Base-by-base conservation (phyloP, 2,888 invertebrate species). In the Leptinotarsa rubiginosa region DNA sequence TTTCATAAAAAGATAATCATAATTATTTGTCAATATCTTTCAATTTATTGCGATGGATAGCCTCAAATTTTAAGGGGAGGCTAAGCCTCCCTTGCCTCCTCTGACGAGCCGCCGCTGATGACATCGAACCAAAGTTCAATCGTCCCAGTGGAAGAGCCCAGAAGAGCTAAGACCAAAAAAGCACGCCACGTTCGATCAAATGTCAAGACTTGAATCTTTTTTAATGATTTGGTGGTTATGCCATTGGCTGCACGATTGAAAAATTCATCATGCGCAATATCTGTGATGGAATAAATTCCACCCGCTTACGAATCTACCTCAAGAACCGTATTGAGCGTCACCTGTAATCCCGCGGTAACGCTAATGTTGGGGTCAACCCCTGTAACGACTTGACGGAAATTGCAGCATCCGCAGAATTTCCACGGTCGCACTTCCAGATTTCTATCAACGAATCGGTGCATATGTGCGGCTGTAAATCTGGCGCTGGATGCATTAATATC, bases 341-440 rank as follows among this genome's bases (percentile, higher is more conserved):
- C 56, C 56, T 56, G 20, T 2, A 56, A 56, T 22, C 13, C 15
- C 22, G 22, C 4, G 56, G 56, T 4, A 20, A 31, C 62, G 41
- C 31, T 31, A 41, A 31, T n/a, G 62, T 62, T 74, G 74, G 68
- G 70, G 74, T 71, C 74, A 74, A 68, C 62, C 70, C 50, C 69
- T 67, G 70, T 79, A 74, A 62, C 41, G 62, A 62, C 62, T 62
- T 31, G 2, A 77, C 82, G 84, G 83, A 84, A 83, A 83, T 81
- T 83, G 83, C 82, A 81, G 82, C 81, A 83, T 84, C 83, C 83
- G 81, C 82, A 77, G 78, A 82, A 81, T 83, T 83, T 82, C 80
- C 81, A 80, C 77, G 71, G 70, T 71, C 74, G 65, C 78, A 76
- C 77, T 81, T 77, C 71, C 73, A 74, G 78, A 80, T 80, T 79